Evolutionary conservation across 2,113 vertebrate species (phyloP).

Genomic region (Sapayoa aenigma): DNA sequence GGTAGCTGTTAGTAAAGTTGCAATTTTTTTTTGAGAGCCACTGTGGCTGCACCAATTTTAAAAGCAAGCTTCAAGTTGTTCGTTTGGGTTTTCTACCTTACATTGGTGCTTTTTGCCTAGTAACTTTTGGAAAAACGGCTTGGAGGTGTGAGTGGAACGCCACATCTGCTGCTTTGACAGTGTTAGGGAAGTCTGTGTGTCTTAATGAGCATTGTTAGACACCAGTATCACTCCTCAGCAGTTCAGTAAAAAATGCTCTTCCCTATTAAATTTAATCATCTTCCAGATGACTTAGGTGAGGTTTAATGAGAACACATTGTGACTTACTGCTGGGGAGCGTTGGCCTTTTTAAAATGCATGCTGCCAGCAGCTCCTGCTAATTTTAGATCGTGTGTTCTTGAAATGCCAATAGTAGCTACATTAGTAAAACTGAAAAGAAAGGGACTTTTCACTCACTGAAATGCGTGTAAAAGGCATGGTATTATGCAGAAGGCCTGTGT

Average conservation of each 20-base stretch:
- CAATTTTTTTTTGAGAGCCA: no score
- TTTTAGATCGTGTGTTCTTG: background rate
- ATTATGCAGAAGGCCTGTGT: background rate
- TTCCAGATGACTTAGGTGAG: background rate
- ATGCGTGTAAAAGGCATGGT: background rate
- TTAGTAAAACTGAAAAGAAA: background rate
- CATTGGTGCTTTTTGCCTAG: background rate
- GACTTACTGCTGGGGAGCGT: background rate
- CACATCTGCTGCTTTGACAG: background rate
- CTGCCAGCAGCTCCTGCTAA: background rate
- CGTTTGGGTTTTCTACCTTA: background rate
- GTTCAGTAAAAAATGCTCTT: background rate
- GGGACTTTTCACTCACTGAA: background rate
- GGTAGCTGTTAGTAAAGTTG: background rate
- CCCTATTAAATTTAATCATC: background rate
- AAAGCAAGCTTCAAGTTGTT: background rate
- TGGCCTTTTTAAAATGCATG: background rate
- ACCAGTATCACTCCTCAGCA: background rate
- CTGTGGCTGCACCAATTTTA: background rate
- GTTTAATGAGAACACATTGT: background rate
- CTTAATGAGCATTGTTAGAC: background rate
- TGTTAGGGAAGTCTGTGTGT: background rate
- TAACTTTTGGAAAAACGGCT: background rate
- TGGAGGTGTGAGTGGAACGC: background rate
- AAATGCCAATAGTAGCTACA: background rate